Evolutionary conservation across 2,888 invertebrate genomes (phyloP).

Genomic region (Chaitophorus viminalis): DNA sequence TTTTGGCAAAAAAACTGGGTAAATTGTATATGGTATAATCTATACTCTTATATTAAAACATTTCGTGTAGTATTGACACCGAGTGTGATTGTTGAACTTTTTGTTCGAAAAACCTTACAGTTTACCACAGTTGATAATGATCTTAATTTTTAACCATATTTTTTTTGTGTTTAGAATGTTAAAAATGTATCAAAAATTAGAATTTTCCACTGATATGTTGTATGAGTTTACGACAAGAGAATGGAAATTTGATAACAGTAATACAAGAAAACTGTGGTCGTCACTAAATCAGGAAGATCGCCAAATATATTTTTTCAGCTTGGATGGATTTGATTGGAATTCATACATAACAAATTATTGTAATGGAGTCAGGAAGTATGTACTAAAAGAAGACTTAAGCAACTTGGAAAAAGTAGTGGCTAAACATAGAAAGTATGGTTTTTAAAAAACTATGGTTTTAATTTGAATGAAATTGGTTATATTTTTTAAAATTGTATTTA

Average conservation of each 20-base stretch:
- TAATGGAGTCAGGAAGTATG: neutral
- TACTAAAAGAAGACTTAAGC: neutral
- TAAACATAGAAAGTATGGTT: conserved; percentile 27
- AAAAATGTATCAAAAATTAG: neutral
- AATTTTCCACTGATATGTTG: neutral
- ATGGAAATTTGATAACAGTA: conserved; percentile 35
- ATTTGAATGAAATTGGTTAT: neutral
- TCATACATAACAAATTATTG: neutral
- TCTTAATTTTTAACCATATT: neutral
- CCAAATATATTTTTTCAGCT: neutral
- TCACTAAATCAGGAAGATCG: conserved; percentile 13
- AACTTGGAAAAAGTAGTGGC: neutral
- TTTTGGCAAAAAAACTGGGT: neutral
- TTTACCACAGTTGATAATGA: too few species aligned
- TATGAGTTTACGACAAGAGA: neutral
- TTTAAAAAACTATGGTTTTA: neutral
- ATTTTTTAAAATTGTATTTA: neutral
- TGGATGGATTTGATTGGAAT: conserved; percentile 4
- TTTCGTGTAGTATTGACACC: too few species aligned
- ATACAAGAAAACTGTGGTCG: conserved; percentile 22
- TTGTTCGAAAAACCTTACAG: too few species aligned
- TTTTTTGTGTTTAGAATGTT: neutral
- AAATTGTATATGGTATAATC: neutral
- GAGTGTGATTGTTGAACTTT: too few species aligned
- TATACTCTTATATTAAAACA: too few species aligned